Base-by-base conservation (phyloP, 2,888 invertebrate species). In the Psylliodes chrysocephalus region DNA sequence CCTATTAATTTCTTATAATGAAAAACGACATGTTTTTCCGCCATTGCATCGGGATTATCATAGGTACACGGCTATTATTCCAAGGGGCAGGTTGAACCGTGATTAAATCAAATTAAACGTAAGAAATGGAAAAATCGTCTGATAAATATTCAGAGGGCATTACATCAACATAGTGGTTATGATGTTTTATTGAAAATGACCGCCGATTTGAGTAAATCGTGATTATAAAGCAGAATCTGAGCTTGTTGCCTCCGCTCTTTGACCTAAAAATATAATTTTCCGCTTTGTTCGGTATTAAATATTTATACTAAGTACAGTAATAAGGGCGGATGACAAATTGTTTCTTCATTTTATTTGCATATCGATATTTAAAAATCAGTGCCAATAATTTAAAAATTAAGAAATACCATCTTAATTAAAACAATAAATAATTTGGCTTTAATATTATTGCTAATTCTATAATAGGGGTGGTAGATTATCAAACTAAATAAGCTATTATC, bases 11-110 rank as follows among this genome's bases (percentile, higher is more conserved):
- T 62, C 60, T 68, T 57, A 68, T 57, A 47, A 55, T 38, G 62
- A 63, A 65, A 64, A 68, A 67, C 61, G 54, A 64, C 63, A 55
- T 64, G 53, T 61, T 61, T 63, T 66, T 56, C 38, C 35, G 25
- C 8, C 7, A 30, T 30, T 30, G 22, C 40, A 52, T 60, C 51
- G 38, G 54, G 55, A 60, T 64, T 47, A 52, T 33, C 59, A 64
- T 64, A 64, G 40, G 33, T 64, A 47, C 40, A 40, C 40, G 6
- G 44, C 51, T 18, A 55, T 64, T 64, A 64, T 12, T 53, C 22
- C 18, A 22, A 40, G 25, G 51, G 38, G 46, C 42, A 59, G 19
- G 15, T 38, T 22, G 53, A 52, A n/a, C 30, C 22, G 17, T 53
- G 28, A 47, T 52, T 60, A 28, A 38, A 53, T 59, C 28, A 30